Base-by-base conservation (phyloP, 2,888 invertebrate species). In the Drosophila meridiana region DNA sequence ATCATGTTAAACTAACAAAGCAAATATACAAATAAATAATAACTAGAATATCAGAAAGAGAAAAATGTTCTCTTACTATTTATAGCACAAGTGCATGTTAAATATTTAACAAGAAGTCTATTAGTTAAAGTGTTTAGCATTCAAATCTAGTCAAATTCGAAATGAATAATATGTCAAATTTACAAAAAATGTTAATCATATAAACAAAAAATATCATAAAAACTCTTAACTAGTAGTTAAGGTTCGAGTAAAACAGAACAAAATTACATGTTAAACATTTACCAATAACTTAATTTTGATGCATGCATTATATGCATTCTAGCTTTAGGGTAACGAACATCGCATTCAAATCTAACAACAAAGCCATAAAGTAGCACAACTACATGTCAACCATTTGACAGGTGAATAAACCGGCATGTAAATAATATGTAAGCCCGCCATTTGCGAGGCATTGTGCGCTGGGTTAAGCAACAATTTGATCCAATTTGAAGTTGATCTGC, bases 401-500 rank as follows among this genome's bases (percentile, higher is more conserved):
- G 52, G 34, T 34, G 50, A 11, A 34, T 52, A 9, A 52, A 52
- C 50, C 34, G 9, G 5, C 50, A 20, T 34, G 34, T 34, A 20
- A 52, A 34, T 20, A 2, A 1, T 14, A n/a, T 4, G 30, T 8
- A n/a, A n/a, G 14, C 13, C 7, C 1, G n/a, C 2, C 13, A 13
- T 30, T 50, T 20, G 20, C 43, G 14, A 4, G 47, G n/a, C 11
- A 34, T 1, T 52, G 50, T 26, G 32, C 4, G 7, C 14, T 58
- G 26, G 30, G 4, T 38, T 38, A 48, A 40, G 36, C 30, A 20
- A 40, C 32, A 32, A 42, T 40, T 40, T 50, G 32, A 50, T 26
- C 48, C 50, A 60, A 60, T 50, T 60, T 60, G 60, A 40, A 26
- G 40, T 20, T 50, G 50, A 60, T 50, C 60, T 40, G 40, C 26